These are phyloP conservation scores for Bovichtus variegatus DNA, from an alignment of 2,797 vertebrate species.

Conservation along the genomic window DNA sequence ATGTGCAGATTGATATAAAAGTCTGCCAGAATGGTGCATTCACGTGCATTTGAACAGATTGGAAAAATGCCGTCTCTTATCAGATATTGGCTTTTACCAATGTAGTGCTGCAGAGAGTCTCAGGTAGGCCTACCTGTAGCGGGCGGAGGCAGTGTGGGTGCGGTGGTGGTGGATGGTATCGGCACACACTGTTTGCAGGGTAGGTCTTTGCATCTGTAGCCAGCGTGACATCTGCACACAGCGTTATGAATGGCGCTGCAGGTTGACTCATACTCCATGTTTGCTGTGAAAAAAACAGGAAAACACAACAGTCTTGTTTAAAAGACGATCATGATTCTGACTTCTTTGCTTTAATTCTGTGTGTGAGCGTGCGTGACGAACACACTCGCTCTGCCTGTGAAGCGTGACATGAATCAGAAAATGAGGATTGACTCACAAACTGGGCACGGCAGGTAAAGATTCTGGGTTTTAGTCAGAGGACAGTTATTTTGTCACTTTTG, in stretches of 20 bases:
- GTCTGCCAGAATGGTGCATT: neutral
- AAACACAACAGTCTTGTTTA: neutral
- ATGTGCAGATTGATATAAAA: neutral
- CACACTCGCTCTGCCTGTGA: constrained; percentile 3
- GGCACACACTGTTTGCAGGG: constrained; percentile 59
- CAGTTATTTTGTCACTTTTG: constrained; percentile 25
- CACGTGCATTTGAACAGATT: neutral
- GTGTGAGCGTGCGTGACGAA: neutral
- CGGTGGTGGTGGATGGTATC: neutral
- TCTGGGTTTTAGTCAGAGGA: constrained; percentile 49
- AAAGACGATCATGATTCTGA: neutral
- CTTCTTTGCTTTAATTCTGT: neutral
- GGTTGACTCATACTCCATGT: constrained; percentile 26
- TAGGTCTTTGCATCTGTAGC: constrained; percentile 60
- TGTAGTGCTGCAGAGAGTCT: neutral
- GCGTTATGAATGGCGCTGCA: constrained; percentile 58
- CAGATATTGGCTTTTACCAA: neutral
- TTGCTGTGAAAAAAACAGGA: constrained; percentile 49
- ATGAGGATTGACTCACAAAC: constrained; percentile 58
- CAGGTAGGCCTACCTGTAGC: constrained; percentile 30
- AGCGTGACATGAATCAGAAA: constrained; percentile 22
- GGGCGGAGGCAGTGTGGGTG: neutral
- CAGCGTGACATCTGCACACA: constrained; percentile 73
- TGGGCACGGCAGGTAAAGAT: neutral
- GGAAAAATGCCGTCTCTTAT: neutral